Base-by-base conservation (phyloP, 2,888 invertebrate species). In the Eremobia ochroleuca region DNA sequence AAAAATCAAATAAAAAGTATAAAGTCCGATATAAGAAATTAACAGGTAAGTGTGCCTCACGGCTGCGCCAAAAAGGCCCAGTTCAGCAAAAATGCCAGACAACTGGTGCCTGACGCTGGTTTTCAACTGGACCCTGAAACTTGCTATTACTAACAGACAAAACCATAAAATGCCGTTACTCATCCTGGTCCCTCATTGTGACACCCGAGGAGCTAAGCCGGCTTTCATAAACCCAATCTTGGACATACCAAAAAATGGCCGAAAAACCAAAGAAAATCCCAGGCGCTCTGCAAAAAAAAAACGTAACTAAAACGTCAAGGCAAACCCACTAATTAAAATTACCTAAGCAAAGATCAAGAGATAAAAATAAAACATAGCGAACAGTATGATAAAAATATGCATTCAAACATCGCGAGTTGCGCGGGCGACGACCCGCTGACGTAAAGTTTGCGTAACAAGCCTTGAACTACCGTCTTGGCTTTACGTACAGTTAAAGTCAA, bases 401-500 rank as follows among this genome's bases (percentile, higher is more conserved):
- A 84, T 71, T 62, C 31, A 74, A 74, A 85, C 88, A 82, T 69
- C 59, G 79, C 62, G 68, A 87, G 76, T 34, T 78, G 84, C 82
- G 89, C 88, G 88, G 79, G 78, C 88, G 83, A 70, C 85, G 88
- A 89, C 87, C 88, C 69, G 83, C 0, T 88, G 90, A 88, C 84
- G 88, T 73, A 83, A 84, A 46, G 69, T 74, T 88, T 85, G 80
- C 90, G 90, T 79, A 89, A 88, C 62, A 73, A 88, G 90, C 90
- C 88, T 88, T 88, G 88, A 89, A 88, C 86, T 85, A 80, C 69
- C 88, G 67, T 70, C 64, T 79, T 81, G 75, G 59, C 58, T 81
- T 84, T 58, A 59, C 68, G 52, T 64, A 15, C 15, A 34, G 65
- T 67, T 67, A 25, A 40, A 68, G 69, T 65, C 71, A 85, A 85